A percentile compares a stretch with the other conserved stretches of the same genome.
Evolutionary conservation across 2,797 vertebrate genomes (phyloP).

Genomic region (Acrossocheilus wenchowensis): DNA sequence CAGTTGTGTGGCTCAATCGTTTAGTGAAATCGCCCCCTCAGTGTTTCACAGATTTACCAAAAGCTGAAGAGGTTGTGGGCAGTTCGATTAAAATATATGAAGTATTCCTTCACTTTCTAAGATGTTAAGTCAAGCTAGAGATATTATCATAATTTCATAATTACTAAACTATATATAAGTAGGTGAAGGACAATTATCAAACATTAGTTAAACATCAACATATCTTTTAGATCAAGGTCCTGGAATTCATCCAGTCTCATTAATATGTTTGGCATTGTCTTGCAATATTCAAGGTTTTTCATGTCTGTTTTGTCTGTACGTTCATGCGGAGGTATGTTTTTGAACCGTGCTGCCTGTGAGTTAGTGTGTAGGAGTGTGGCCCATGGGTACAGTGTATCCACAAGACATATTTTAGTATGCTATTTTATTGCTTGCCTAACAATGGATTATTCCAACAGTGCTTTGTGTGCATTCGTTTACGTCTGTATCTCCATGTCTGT

Average conservation of each 20-base stretch:
- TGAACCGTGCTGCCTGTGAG: conserved; percentile 40
- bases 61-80: conserved; percentile 20
- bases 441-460: conserved; percentile 48
- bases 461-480: conserved; percentile 65
- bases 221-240: conserved; percentile 6
- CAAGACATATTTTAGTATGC: conserved; percentile 23
- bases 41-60: conserved; percentile 20
- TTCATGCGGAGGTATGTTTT: conserved; percentile 55
- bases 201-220: neutral
- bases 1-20: neutral
- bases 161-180: conserved; percentile 1
- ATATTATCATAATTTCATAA: conserved; percentile 6
- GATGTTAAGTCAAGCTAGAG: neutral
- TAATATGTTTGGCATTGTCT: conserved; percentile 50
- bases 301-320: conserved; percentile 38
- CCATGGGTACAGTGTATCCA: conserved; percentile 26
- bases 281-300: conserved; percentile 45
- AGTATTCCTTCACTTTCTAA: conserved; percentile 16
- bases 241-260: conserved; percentile 28
- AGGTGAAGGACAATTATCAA: conserved; percentile 16
- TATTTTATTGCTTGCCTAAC: conserved; percentile 33
- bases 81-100: conserved; percentile 21
- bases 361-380: conserved; percentile 35
- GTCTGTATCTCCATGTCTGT: conserved; percentile 50
- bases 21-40: conserved; percentile 7